Evolutionary conservation across 2,888 invertebrate genomes (phyloP).

Genomic region (Agrilus mali): DNA sequence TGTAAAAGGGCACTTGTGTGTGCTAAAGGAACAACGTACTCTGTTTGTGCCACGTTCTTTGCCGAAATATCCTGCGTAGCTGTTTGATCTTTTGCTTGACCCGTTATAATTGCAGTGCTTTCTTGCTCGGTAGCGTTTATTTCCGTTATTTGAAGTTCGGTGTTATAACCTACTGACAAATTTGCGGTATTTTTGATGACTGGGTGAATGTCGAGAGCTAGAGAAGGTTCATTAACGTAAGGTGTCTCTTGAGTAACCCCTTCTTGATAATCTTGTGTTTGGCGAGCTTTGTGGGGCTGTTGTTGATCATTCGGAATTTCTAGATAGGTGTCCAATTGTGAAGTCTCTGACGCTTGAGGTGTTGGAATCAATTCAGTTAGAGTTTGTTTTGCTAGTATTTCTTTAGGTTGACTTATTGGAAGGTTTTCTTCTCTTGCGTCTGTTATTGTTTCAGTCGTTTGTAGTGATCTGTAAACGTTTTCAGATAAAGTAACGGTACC

Average conservation of each 20-base stretch:
- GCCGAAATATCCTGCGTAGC: slow-evolving; percentile 34
- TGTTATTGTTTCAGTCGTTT: slow-evolving; percentile 8
- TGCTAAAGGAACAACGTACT: slow-evolving; percentile 27
- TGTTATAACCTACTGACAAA: slow-evolving; percentile 17
- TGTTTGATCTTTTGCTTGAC: slow-evolving; percentile 33
- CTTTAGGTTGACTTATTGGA: slow-evolving; percentile 17
- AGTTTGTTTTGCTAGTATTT: slow-evolving; percentile 21
- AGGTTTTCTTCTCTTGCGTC: slow-evolving; percentile 16
- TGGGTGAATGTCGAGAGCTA: slow-evolving; percentile 14
- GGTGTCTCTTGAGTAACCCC: slow-evolving; percentile 22
- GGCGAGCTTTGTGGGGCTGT: slow-evolving; percentile 12
- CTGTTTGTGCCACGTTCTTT: slow-evolving; percentile 33
- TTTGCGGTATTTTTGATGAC: slow-evolving; percentile 11
- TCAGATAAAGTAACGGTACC: slow-evolving; percentile 17
- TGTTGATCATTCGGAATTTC: neutral
- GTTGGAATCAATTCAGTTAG: slow-evolving; percentile 20
- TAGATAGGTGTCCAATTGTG: slow-evolving; percentile 2
- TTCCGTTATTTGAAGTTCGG: slow-evolving; percentile 31
- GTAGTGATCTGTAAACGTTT: slow-evolving; percentile 7
- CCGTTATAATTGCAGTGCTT: slow-evolving; percentile 30
- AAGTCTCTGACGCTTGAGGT: slow-evolving; percentile 20
- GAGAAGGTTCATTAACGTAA: slow-evolving; percentile 24
- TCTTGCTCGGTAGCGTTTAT: slow-evolving; percentile 27
- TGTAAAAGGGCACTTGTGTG: slow-evolving; percentile 17
- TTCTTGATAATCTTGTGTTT: slow-evolving; percentile 22